Base-by-base conservation (phyloP, 1,140 invertebrate species). In the Lycorma delicatula region DNA sequence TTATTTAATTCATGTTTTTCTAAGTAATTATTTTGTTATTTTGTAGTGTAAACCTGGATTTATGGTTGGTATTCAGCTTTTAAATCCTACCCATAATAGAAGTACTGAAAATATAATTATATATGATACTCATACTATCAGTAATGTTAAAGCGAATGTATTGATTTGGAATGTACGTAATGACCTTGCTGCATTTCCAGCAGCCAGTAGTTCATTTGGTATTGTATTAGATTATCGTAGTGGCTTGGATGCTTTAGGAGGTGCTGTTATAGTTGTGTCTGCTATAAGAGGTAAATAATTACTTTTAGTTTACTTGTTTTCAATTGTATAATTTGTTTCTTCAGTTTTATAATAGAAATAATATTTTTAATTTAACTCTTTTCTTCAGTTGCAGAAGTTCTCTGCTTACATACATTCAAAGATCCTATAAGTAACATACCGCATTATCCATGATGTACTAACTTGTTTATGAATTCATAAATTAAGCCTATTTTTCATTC, bases 41-140 rank as follows among this genome's bases (percentile, higher is more conserved):
- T 65, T 82, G 16, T 75, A 81, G 74, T 86, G 84, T 58, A 80
- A 81, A 23, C 85, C 86, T 1, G 85, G 86, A 4, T 64, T 63
- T 54, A 86, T 89, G 1, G 75, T 91, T 25, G 87, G 87, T 20
- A 80, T 92, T 26, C 89, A 91, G 66, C 76, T 91, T 6, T 67
- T 96, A 1, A 94, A 93, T 75, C 90, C 91, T 1, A 89, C 93
- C 54, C 84, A 88, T 54, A 91, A 92, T 69, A 79, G 86, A 52
- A 93, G 89, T 54, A 86, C 85, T 0, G 92, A 95, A 74, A 76
- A 79, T 60, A 84, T 95, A 31, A 77, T 78, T 23, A 81, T 96
- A 46, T 81, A 86, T 58, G 88, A 93, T 71, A 82, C 84, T 1
- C 64, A 58, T 60, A 16, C 56, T 46, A n/a, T 23, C 44, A 50